Evolutionary conservation across 30 jellyfish, hydroid and myxozoan species (phyloP).

Genomic region (Cassiopea xamachana): DNA sequence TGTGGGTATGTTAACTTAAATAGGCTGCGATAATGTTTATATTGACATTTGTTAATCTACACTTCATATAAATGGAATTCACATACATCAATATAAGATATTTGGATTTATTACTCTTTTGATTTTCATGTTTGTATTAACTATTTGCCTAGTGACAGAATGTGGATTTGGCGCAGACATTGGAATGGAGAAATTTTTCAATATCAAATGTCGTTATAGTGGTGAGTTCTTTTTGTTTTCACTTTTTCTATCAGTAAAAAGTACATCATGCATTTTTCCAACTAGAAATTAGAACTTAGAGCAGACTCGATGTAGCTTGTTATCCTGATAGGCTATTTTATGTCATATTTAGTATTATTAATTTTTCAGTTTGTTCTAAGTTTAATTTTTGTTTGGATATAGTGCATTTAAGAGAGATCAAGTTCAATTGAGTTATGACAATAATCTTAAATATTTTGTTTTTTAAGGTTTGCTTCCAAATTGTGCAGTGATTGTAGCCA

Average conservation of each 20-base stretch:
- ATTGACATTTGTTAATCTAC: too few relatives aligned
- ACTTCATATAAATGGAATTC: too few relatives aligned
- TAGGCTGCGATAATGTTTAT: not conserved
- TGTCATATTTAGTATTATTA: too few relatives aligned
- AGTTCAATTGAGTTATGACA: too few relatives aligned
- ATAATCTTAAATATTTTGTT: too few relatives aligned
- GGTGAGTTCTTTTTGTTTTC: slow-evolving; percentile 48
- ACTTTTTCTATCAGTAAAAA: not conserved
- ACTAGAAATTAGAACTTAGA: not conserved
- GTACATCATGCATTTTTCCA: not conserved
- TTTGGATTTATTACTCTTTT: not conserved
- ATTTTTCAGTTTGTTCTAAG: too few relatives aligned
- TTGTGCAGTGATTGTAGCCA: slow-evolving; percentile 91
- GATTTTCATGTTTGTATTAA: too few relatives aligned
- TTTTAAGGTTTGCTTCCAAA: slow-evolving; percentile 78
- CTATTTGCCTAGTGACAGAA: slow-evolving; percentile 77
- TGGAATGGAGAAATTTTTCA: slow-evolving; percentile 97
- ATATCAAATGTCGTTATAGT: slow-evolving; percentile 93
- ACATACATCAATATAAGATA: too few relatives aligned
- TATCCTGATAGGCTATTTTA: too few relatives aligned
- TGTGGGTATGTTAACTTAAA: slow-evolving; percentile 70
- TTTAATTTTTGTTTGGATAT: too few relatives aligned
- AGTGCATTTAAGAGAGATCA: too few relatives aligned
- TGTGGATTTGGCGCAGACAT: slow-evolving; percentile 99
- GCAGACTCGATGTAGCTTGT: too few relatives aligned